These are phyloP conservation scores for Limnephilus lunatus DNA, from an alignment of 2,888 invertebrate genomes.

Conservation along the genomic window DNA sequence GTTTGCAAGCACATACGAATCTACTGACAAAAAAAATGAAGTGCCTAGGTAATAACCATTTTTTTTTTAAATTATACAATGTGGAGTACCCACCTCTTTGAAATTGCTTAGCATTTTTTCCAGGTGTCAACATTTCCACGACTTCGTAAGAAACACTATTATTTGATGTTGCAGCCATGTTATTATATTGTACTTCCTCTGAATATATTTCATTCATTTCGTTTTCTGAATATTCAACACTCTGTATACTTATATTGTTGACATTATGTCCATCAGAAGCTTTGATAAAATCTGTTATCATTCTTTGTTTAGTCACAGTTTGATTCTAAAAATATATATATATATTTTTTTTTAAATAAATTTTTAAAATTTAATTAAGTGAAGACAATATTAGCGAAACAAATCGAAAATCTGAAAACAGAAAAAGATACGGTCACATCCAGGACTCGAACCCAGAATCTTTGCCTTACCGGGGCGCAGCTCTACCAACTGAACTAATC, in stretches of 20 bases:
- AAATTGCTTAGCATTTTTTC: not conserved
- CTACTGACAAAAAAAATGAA: no score
- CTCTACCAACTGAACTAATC: no score
- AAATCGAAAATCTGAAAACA: no score
- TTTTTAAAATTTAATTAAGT: not conserved
- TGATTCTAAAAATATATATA: conserved; percentile 2
- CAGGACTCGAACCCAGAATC: no score
- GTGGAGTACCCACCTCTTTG: not conserved
- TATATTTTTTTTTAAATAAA: not conserved
- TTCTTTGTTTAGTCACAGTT: not conserved
- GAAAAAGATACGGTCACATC: no score
- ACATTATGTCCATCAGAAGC: not conserved
- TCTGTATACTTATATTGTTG: not conserved
- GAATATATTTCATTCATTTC: not conserved
- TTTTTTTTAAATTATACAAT: no score
- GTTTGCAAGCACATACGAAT: no score
- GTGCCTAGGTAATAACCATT: no score
- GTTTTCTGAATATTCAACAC: not conserved
- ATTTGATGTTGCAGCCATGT: not conserved
- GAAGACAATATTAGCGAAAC: no score
- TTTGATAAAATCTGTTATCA: conserved; percentile 37
- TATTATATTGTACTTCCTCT: not conserved
- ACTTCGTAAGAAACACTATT: not conserved
- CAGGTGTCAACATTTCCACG: not conserved
- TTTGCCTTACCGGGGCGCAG: no score